These are phyloP conservation scores for Drosophila antonietae DNA, from an alignment of 2,888 invertebrate species.

Conservation along the genomic window DNA sequence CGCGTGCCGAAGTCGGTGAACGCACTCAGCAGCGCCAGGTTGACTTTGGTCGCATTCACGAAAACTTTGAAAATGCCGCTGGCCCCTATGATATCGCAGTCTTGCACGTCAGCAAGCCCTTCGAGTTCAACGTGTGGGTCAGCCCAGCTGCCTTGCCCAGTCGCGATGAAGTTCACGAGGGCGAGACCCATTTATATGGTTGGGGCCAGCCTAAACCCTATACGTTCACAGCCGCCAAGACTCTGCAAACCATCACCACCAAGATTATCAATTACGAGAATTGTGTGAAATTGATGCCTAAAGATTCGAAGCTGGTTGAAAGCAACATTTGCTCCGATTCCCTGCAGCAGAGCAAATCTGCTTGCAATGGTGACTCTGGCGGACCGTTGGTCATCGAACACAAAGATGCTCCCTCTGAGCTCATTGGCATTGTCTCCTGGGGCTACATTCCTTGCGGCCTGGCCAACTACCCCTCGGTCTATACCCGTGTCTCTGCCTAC, in stretches of 20 bases:
- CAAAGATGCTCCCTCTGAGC: slow-evolving; percentile 53
- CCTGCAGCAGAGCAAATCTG: slow-evolving; percentile 82
- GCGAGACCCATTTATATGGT: slow-evolving; percentile 83
- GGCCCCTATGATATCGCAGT: slow-evolving; percentile 86
- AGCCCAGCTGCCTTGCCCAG: slow-evolving; percentile 82
- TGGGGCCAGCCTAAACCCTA: slow-evolving; percentile 84
- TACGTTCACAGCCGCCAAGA: slow-evolving; percentile 56
- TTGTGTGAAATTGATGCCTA: slow-evolving; percentile 68
- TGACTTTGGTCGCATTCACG: slow-evolving; percentile 79
- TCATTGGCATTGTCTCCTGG: slow-evolving; percentile 86
- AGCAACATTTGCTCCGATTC: slow-evolving; percentile 85
- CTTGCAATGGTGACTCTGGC: slow-evolving; percentile 85
- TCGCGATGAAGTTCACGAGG: slow-evolving; percentile 67
- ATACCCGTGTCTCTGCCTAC: slow-evolving; percentile 84
- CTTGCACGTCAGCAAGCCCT: slow-evolving; percentile 78
- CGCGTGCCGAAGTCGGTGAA: slow-evolving; percentile 63
- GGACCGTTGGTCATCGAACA: slow-evolving; percentile 80
- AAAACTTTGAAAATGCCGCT: slow-evolving; percentile 78
- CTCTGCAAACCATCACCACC: slow-evolving; percentile 78
- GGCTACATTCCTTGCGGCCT: slow-evolving; percentile 85
- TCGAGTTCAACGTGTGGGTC: slow-evolving; percentile 78
- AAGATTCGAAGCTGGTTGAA: slow-evolving; percentile 65
- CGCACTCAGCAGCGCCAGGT: slow-evolving; percentile 76
- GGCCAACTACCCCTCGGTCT: slow-evolving; percentile 84
- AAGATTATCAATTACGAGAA: slow-evolving; percentile 68